Base-by-base conservation (phyloP, 1,140 invertebrate genomes). In the Drosophila chauvacae region DNA sequence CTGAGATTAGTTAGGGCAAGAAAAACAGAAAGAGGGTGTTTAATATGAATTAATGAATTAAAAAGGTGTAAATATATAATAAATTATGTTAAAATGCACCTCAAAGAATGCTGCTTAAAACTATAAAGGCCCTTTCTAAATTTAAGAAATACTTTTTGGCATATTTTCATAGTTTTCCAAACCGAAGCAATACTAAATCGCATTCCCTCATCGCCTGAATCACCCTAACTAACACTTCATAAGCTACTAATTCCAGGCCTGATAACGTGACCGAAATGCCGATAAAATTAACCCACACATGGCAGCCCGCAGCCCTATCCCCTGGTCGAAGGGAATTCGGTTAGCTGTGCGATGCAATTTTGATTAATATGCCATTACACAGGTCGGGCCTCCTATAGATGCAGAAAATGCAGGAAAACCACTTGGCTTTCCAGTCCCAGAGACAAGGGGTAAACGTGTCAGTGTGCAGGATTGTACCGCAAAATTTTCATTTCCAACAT, bases 401-500 rank as follows among this genome's bases (percentile, higher is more conserved):
- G 53, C 53, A 20, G 37, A 39, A 35, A 30, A 11, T 26, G 44
- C 58, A 23, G 16, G 37, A 11, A 41, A 53, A 30, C 66, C 57
- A 74, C 59, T 50, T 39, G 48, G 39, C 61, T 56, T 60, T 37
- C 42, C 57, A 41, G 23, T 18, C 44, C 51, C 26, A 37, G 48
- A 30, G 16, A 28, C 28, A 51, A 18, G 48, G 48, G 48, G 48
- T 30, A 18, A 50, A 3, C 58, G 55, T 55, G 48, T 56, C 14
- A 79, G 57, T 60, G 41, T 64, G 23, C 48, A 47, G 41, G 71
- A 56, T 64, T 58, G 47, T 65, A 80, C 84, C 84, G 68, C 85
- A 87, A 77, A 73, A 80, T 88, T 80, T 80, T 86, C 82, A 86
- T 86, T 86, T 80, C 60, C 84, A 70, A 77, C 85, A 84, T 80